These are phyloP conservation scores for Sicus ferrugineus DNA, from an alignment of 2,888 invertebrate genomes.

Conservation along the genomic window DNA sequence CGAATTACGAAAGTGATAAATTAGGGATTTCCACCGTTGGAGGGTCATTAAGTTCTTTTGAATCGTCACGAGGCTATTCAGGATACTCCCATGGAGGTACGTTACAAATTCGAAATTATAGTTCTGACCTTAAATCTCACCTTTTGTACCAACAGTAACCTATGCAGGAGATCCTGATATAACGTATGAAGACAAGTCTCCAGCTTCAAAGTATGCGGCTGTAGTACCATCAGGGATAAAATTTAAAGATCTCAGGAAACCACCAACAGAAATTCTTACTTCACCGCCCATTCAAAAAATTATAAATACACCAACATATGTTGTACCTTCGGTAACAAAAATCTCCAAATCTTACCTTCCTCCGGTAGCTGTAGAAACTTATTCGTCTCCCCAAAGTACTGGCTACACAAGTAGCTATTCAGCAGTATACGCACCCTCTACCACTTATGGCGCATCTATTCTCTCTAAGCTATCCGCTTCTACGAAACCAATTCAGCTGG, in stretches of 20 bases:
- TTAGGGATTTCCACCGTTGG: constrained; percentile 62
- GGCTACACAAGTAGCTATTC: constrained; percentile 45
- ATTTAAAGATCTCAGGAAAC: constrained; percentile 68
- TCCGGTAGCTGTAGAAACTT: constrained; percentile 42
- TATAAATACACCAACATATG: constrained; percentile 42
- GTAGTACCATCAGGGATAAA: constrained; percentile 67
- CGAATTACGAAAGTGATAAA: constrained; percentile 58
- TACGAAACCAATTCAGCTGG: constrained; percentile 41
- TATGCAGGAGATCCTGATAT: constrained; percentile 57
- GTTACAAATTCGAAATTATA: constrained; percentile 50
- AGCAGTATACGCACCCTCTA: constrained; percentile 47
- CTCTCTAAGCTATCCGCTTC: constrained; percentile 46
- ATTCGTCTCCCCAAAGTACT: constrained; percentile 39
- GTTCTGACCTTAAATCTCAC: constrained; percentile 52
- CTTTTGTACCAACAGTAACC: constrained; percentile 56
- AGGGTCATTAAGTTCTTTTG: constrained; percentile 54
- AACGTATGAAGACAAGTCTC: constrained; percentile 61
- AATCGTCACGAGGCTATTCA: constrained; percentile 54
- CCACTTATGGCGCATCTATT: constrained; percentile 46
- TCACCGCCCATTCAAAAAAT: constrained; percentile 13
- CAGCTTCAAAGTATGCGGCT: constrained; percentile 60
- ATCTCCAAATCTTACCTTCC: constrained; percentile 53
- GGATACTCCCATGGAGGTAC: constrained; percentile 49
- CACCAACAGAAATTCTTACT: constrained; percentile 51
- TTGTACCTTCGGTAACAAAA: constrained; percentile 28